Evolutionary conservation across 2,888 invertebrate genomes (phyloP).

Genomic region (Eilema griseolum): DNA sequence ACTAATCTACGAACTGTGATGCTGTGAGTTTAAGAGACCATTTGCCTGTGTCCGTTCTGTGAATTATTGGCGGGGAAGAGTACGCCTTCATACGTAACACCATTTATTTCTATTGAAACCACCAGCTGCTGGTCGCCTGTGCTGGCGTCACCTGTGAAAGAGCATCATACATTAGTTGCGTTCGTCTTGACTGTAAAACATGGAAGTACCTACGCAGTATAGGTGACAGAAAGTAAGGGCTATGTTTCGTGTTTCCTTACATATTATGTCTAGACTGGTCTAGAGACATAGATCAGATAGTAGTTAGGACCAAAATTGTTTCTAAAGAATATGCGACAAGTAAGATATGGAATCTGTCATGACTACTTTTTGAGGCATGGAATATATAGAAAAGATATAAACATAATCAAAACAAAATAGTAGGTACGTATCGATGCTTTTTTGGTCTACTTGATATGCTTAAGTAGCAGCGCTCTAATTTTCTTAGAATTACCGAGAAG

Average conservation of each 20-base stretch:
- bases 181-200: background rate
- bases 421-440: too few species aligned
- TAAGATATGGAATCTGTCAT: too few species aligned
- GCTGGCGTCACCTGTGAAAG: constrained; percentile 91
- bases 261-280: background rate
- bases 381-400: too few species aligned
- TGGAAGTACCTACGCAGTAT: background rate
- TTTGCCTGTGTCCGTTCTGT: constrained; percentile 79
- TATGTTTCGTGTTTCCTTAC: background rate
- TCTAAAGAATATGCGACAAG: too few species aligned
- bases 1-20: constrained; percentile 18
- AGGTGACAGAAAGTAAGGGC: background rate
- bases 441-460: too few species aligned
- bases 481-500: too few species aligned
- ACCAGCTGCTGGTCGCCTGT: constrained; percentile 95
- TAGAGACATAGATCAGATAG: too few species aligned
- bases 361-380: too few species aligned
- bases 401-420: too few species aligned
- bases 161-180: constrained; percentile 23
- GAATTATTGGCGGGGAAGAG: constrained; percentile 89
- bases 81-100: constrained; percentile 97
- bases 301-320: too few species aligned
- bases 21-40: constrained; percentile 73
- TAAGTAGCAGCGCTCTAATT: too few species aligned
- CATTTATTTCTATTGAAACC: constrained; percentile 98